These are phyloP conservation scores for Sebastes baramenuke DNA, from an alignment of 2,797 vertebrate genomes.

Conservation along the genomic window DNA sequence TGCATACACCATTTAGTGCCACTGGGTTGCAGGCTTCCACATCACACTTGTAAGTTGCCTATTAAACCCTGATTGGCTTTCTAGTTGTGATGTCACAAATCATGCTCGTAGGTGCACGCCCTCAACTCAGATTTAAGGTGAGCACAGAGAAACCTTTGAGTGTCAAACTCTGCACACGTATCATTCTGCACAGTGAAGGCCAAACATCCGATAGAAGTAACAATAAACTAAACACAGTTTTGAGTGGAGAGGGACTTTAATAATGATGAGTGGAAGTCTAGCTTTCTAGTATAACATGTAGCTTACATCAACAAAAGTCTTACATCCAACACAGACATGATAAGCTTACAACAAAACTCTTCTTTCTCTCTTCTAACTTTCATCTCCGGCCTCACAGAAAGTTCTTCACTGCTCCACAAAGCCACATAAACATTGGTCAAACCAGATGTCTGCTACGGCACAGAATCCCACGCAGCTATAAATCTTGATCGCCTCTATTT, in stretches of 20 bases:
- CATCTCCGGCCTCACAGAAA: constrained; percentile 49
- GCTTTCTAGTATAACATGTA: constrained; percentile 2
- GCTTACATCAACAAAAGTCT: constrained; percentile 4
- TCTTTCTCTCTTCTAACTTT: constrained; percentile 44
- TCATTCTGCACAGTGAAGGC: background rate
- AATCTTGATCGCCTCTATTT: constrained; percentile 62
- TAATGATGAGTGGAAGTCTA: background rate
- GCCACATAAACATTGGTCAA: constrained; percentile 68
- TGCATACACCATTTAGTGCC: too few species aligned
- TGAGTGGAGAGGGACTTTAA: background rate
- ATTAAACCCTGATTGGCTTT: background rate
- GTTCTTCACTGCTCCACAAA: constrained; percentile 59
- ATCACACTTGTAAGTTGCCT: background rate
- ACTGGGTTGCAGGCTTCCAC: background rate
- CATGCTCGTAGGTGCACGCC: background rate
- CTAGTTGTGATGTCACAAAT: background rate
- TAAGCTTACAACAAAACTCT: constrained; percentile 32
- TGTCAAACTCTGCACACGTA: background rate
- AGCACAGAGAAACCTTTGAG: background rate
- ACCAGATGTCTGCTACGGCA: constrained; percentile 67
- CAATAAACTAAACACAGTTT: background rate
- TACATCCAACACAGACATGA: constrained; percentile 39
- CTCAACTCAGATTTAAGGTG: background rate
- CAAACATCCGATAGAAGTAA: background rate
- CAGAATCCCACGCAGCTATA: constrained; percentile 59